Evolutionary conservation across 1,140 invertebrate genomes (phyloP), one percentile per base, ranked within the genome.

Genomic region (Drosophila mayri): DNA sequence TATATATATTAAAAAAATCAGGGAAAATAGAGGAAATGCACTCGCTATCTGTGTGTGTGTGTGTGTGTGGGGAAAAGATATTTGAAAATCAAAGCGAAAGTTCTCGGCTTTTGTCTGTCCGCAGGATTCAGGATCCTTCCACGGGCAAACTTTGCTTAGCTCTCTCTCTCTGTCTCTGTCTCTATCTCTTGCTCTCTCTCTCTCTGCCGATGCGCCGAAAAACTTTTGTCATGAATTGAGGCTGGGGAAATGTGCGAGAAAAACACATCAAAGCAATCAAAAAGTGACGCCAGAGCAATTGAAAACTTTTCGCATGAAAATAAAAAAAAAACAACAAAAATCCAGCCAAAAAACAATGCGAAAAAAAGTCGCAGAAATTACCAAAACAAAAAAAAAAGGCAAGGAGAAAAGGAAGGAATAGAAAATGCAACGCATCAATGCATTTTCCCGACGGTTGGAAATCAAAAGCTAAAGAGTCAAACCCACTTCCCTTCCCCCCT

Each of bases 251-350:
- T 88, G 85, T 90, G 84, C 75, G 84, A 91, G 84, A 83, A 91
- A 91, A 91, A 86, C 84, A 79, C 71, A 88, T 85, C 88, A 88
- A 85, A 91, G 88, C 88, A 91, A 91, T 91, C 88, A 91, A 91
- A 91, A 91, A 91, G 88, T 91, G 88, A 91, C 88, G 88, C 88
- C 88, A 88, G 78, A 91, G 84, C 88, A 91, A 91, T 91, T 91
- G 88, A 91, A 91, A 91, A 91, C 67, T 91, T 91, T 91, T 91
- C 78, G 75, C 70, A 90, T 90, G 85, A 90, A 81, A 59, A 57
- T 62, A 64, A 60, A 54, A 65, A 49, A 73, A 52, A 52, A 46
- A 44, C 11, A 60, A 54, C 62, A 49, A 73, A 52, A 52, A 46
- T 49, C 11, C 67, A 63, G 55, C 20, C 30, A 32, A 46, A 61